Evolutionary conservation across 2,888 invertebrate genomes (phyloP), one percentile per base, ranked within the genome.

Genomic region (Gonocerus acuteangulatus): DNA sequence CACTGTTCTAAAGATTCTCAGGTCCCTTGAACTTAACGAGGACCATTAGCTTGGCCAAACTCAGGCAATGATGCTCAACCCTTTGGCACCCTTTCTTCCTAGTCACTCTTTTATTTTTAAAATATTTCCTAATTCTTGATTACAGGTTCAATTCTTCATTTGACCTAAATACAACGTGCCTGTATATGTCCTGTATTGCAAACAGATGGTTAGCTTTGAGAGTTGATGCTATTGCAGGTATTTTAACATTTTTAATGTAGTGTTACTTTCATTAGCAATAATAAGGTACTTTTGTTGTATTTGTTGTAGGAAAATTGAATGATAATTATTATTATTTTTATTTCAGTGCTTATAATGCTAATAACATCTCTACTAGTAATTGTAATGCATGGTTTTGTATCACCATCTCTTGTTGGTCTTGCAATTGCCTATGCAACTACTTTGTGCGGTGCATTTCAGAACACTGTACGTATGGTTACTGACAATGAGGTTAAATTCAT

Each of bases 351-450:
- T 44, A 74, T 78, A 19, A 75, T 77, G 1, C 73, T 75, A 21
- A 69, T 74, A 7, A 78, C 78, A 4, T 76, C 79, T 2, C 67
- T 78, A n/a, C 71, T 80, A 18, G 75, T 80, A 11, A 75, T 82
- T 22, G 67, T 75, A 7, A 71, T 79, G 0, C 74, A 73, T 61
- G 73, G 74, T 15, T 67, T 72, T 36, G 73, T 78, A 59, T 15
- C 54, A 21, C 16, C 70, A 75, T 2, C 77, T 82, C 19, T 1
- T 61, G 81, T 82, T 18, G 84, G 83, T 4, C 75, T 84, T 62
- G 83, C 82, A 1, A 72, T 84, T 81, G 0, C 81, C 0, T 82
- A 81, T 67, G 77, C 81, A 19, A 74, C 79, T 6, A 77, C 82
- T 74, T 75, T 81, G 67, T 76, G 78, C 27, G 80, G 80, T n/a